These are phyloP conservation scores for Ginglymostoma cirratum DNA, from an alignment of 2,113 vertebrate species.

Conservation along the genomic window DNA sequence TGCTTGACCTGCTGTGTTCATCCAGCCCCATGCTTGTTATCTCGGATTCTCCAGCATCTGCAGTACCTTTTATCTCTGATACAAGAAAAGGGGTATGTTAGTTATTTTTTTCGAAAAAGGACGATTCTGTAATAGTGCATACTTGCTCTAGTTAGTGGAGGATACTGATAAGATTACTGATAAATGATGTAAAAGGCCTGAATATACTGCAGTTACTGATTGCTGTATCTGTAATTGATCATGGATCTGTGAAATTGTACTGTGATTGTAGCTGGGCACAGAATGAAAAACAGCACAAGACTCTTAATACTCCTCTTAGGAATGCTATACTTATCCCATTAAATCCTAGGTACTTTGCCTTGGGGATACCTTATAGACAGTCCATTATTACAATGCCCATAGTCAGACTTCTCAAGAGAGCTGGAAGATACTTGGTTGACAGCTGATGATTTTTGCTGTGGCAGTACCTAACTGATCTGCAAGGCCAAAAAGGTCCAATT, in stretches of 20 bases:
- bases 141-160: neutral
- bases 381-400: slow-evolving; percentile 77
- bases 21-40: too few relatives aligned
- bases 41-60: too few relatives aligned
- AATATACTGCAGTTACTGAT: neutral
- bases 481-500: slow-evolving; percentile 63
- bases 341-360: slow-evolving; percentile 77
- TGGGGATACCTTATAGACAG: slow-evolving; percentile 77
- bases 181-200: slow-evolving; percentile 4
- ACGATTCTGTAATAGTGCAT: neutral
- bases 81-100: neutral
- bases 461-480: slow-evolving; percentile 64
- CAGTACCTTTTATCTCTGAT: too few relatives aligned
- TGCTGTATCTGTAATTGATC: slow-evolving; percentile 18
- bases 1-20: too few relatives aligned
- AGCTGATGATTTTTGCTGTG: slow-evolving; percentile 67
- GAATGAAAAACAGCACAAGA: slow-evolving; percentile 74
- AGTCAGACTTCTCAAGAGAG: slow-evolving; percentile 68
- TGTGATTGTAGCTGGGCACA: slow-evolving; percentile 51
- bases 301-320: slow-evolving; percentile 78
- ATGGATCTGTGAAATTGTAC: slow-evolving; percentile 21
- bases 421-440: slow-evolving; percentile 60
- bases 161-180: neutral
- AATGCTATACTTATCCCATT: slow-evolving; percentile 82
- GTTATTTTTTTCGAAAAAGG: neutral